Conservation (phyloP, 2,888 invertebrate genomes). For the Clepsis dumicolana region DNA sequence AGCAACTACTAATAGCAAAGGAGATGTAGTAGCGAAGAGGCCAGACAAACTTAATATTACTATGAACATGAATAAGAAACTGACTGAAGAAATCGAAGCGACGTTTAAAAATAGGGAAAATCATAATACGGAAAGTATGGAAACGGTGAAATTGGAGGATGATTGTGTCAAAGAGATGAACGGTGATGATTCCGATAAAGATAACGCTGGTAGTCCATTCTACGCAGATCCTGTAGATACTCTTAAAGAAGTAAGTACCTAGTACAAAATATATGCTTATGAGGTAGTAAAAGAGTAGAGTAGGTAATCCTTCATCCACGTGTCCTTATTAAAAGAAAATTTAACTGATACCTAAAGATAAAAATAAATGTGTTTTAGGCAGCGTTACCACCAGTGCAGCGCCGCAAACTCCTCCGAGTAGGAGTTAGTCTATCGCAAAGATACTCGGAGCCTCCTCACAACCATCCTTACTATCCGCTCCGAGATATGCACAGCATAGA, state of each 20-base stretch:
- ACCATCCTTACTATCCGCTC: constrained; percentile 80
- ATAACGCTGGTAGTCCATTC: constrained; percentile 93
- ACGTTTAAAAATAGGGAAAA: constrained; percentile 74
- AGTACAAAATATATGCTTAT: background rate
- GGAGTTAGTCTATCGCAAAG: constrained; percentile 83
- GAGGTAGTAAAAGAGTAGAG: too few species aligned
- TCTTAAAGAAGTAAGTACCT: constrained; percentile 85
- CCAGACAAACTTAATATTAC: constrained; percentile 81
- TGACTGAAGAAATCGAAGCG: constrained; percentile 81
- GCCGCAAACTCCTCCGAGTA: constrained; percentile 75
- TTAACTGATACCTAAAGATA: too few species aligned
- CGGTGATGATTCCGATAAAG: constrained; percentile 74
- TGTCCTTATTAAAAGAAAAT: background rate
- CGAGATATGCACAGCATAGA: constrained; percentile 85
- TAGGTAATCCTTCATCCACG: too few species aligned
- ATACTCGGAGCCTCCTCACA: constrained; percentile 87
- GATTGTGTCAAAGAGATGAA: constrained; percentile 65
- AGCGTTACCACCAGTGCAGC: constrained; percentile 75
- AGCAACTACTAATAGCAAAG: constrained; percentile 82
- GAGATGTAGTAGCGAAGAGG: constrained; percentile 78
- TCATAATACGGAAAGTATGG: constrained; percentile 79
- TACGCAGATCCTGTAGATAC: constrained; percentile 96
- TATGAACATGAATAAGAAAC: constrained; percentile 81
- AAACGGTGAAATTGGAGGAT: constrained; percentile 80
- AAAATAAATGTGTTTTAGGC: constrained; percentile 68